A percentile compares a stretch with the other conserved stretches of the same genome.
phyloP scores from a whole-genome alignment of 2,888 invertebrate genomes.

The Torymus aiolomorphi region DNA sequence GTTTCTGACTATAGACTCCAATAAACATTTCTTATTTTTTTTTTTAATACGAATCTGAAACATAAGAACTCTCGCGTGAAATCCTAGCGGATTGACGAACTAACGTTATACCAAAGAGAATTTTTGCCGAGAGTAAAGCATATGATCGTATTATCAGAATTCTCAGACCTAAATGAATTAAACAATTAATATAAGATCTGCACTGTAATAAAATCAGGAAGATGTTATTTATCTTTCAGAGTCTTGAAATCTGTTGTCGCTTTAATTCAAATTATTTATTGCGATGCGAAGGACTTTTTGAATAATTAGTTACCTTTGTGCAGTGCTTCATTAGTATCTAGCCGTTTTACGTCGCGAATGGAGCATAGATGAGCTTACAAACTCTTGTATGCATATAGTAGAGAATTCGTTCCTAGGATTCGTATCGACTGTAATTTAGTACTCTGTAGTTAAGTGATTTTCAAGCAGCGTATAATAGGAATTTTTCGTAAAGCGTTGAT shows the following conservation, averaged over 20 bases:
- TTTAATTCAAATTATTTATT: not conserved
- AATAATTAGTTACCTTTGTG: conserved; percentile 39
- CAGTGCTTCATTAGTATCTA: conserved; percentile 44
- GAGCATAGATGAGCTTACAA: conserved; percentile 23
- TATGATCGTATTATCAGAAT: conserved; percentile 16
- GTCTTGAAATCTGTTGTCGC: not conserved
- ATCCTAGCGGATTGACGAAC: conserved; percentile 20
- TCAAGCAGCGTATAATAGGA: conserved; percentile 28
- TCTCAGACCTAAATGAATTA: conserved; percentile 27
- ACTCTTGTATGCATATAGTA: conserved; percentile 18
- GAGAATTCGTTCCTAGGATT: conserved; percentile 44
- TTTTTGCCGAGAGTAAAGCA: conserved; percentile 3
- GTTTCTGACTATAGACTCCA: conserved; percentile 22
- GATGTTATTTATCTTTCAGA: conserved; percentile 9
- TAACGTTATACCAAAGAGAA: conserved; percentile 50
- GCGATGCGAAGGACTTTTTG: conserved; percentile 15
- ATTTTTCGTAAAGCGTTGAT: conserved; percentile 51
- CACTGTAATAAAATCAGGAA: conserved; percentile 15
- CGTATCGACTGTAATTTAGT: conserved; percentile 35
- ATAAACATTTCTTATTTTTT: conserved; percentile 18
- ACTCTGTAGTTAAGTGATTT: conserved; percentile 37
- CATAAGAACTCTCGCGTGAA: conserved; percentile 18
- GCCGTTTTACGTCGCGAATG: conserved; percentile 36
- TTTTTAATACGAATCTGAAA: conserved; percentile 29
- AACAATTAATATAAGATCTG: conserved; percentile 7